These are phyloP conservation scores for Latrodectus geometricus DNA, from an alignment of 1,140 invertebrate species.

Conservation along the genomic window DNA sequence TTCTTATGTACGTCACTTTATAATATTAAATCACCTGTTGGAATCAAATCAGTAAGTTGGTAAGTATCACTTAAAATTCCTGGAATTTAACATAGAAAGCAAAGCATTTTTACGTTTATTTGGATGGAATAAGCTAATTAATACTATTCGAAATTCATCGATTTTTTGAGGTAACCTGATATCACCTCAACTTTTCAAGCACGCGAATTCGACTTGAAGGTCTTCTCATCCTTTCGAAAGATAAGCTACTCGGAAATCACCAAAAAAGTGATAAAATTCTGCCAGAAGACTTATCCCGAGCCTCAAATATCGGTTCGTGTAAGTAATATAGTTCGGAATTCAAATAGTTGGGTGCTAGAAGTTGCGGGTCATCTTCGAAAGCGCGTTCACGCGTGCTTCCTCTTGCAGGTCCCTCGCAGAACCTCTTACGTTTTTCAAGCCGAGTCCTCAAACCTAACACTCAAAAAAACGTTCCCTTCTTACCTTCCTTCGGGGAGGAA, in stretches of 20 bases:
- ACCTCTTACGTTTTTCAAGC: not conserved
- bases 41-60: too few relatives aligned
- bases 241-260: not conserved
- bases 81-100: too few relatives aligned
- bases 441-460: too few relatives aligned
- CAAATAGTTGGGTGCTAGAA: not conserved
- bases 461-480: not conserved
- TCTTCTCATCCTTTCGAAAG: not conserved
- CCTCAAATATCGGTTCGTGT: too few relatives aligned
- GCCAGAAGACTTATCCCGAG: not conserved
- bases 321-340: slow-evolving; percentile 22
- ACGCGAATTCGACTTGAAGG: not conserved
- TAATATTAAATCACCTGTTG: too few relatives aligned
- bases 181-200: not conserved
- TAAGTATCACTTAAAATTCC: too few relatives aligned
- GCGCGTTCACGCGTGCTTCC: slow-evolving; percentile 25
- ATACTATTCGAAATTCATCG: too few relatives aligned
- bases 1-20: too few relatives aligned
- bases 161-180: too few relatives aligned
- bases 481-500: not conserved
- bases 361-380: not conserved
- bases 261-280: not conserved
- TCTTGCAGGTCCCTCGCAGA: not conserved
- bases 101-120: too few relatives aligned
- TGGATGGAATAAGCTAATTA: too few relatives aligned